Base-by-base conservation (phyloP, 1,140 invertebrate species). In the Cotesia vestalis region DNA sequence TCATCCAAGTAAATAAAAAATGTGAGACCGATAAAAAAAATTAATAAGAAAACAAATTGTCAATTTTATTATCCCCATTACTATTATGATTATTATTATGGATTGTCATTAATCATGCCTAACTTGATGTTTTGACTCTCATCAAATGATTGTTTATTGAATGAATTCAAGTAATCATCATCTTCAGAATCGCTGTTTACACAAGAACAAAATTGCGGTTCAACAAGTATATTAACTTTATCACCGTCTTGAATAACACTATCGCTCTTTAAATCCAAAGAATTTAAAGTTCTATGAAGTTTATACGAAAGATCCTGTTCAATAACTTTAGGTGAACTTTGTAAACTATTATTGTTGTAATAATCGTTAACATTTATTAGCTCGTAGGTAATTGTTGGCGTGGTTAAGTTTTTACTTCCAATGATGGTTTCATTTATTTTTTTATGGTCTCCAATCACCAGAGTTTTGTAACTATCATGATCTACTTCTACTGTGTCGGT, bases 231-330 rank as follows among this genome's bases (percentile, higher is more conserved):
- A 34, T 71, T 38, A 8, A 72, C 14, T 8, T 68, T 17, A 11
- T 40, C 14, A 27, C 68, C 40, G 12, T 69, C 12, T 60, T 75
- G 66, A 38, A 46, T 57, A 17, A 63, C 20, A 5, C 57, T 70
- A 55, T 70, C 62, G 11, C 64, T n/a, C 52, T 66, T 60, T 64
- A 73, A 67, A 75, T 73, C 66, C 27, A 63, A 73, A 3, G 52
- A 70, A n/a, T 72, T 73, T 20, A 68, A 66, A 36, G 71, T 72
- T 64, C 71, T 73, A 6, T 62, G 62, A 59, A 75, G 67, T 51
- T 27, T 46, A 51, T 40, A 62, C 36, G 71, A 34, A 34, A 4
- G 57, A 59, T 20, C 4, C 11, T 61, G 61, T 12, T 12, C 62
- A 8, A 9, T 55, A 59, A 51, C 14, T 14, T 27, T 6, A 27